phyloP scores from a whole-genome alignment of 2,797 vertebrate species.

The Setipinna tenuifilis region DNA sequence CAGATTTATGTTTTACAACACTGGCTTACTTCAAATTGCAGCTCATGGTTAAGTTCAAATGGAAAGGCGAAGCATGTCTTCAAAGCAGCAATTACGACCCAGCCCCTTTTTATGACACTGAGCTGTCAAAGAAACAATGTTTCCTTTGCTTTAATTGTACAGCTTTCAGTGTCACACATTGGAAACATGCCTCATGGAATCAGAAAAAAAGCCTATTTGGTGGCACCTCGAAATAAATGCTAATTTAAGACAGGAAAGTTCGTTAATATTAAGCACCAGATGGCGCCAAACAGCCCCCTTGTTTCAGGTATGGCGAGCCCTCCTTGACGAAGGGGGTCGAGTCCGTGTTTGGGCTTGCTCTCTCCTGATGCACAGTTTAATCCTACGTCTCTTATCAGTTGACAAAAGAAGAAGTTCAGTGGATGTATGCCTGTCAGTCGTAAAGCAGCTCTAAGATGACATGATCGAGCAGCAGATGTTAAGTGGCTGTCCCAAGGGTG shows the following conservation, averaged over 20 bases:
- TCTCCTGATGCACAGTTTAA: neutral
- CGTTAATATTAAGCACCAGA: constrained; percentile 69
- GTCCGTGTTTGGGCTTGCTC: constrained; percentile 1
- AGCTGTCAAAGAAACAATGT: constrained; percentile 45
- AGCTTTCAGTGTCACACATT: constrained; percentile 53
- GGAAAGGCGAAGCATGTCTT: constrained; percentile 68
- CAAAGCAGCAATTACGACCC: constrained; percentile 71
- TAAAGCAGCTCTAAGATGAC: neutral
- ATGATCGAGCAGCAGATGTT: neutral
- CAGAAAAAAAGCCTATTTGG: constrained; percentile 28
- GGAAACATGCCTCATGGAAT: constrained; percentile 38
- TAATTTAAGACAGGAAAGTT: constrained; percentile 1
- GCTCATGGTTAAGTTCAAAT: constrained; percentile 64
- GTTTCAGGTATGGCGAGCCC: neutral
- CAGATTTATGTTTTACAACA: constrained; percentile 35
- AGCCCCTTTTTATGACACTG: constrained; percentile 56
- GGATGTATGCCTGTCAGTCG: neutral
- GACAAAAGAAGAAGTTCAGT: neutral
- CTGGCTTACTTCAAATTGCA: constrained; percentile 61
- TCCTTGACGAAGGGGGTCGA: neutral
- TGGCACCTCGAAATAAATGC: neutral
- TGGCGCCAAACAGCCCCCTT: constrained; percentile 68
- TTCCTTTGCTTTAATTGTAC: constrained; percentile 46
- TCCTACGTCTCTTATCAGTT: neutral
- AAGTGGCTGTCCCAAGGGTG: constrained; percentile 1